Evolutionary conservation across 1,140 invertebrate genomes (phyloP).

Genomic region (Probaryconus sp.): DNA sequence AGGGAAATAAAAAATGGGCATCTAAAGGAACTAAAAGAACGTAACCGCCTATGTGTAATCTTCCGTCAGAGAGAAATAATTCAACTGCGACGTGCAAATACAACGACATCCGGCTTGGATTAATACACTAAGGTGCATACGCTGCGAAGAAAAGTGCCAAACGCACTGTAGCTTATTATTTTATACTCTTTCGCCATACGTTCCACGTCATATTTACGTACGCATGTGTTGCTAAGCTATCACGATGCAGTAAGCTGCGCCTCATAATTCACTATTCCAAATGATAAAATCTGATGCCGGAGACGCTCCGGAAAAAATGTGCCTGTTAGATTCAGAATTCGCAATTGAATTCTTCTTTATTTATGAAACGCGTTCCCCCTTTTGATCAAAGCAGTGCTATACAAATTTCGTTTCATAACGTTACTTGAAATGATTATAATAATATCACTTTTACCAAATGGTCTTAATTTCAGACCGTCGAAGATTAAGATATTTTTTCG

Average conservation of each 20-base stretch:
- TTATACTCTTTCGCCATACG: conserved; percentile 1
- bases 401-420: too few species aligned
- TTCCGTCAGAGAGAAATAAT: conserved; percentile 25
- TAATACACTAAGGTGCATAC: conserved; percentile 11
- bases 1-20: too few species aligned
- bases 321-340: conserved; percentile 14
- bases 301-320: not conserved
- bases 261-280: not conserved
- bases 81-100: conserved; percentile 29
- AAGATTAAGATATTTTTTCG: too few species aligned
- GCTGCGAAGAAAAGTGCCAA: not conserved
- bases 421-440: too few species aligned
- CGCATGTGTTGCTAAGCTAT: conserved; percentile 10
- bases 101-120: conserved; percentile 41
- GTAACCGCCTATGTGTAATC: not conserved
- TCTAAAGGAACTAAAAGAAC: too few species aligned
- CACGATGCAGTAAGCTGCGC: not conserved
- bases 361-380: too few species aligned
- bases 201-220: not conserved
- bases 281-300: not conserved
- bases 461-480: too few species aligned
- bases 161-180: not conserved
- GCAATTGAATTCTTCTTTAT: too few species aligned
- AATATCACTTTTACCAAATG: too few species aligned
- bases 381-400: too few species aligned